Evolutionary conservation across 2,113 vertebrate genomes (phyloP), one percentile per base, ranked within the genome.

Genomic region (Salvelinus alpinus): DNA sequence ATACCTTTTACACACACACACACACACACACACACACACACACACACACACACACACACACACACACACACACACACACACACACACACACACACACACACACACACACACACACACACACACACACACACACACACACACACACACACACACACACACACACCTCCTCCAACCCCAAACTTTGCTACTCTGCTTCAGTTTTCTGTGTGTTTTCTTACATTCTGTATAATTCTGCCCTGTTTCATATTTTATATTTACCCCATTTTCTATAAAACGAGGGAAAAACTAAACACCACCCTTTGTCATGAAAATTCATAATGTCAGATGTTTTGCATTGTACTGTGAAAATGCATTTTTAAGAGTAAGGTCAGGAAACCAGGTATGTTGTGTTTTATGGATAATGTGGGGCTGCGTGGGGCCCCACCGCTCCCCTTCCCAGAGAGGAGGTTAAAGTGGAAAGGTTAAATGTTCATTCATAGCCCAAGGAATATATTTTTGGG

Each of bases 351-450:
- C 24, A 70, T 29, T 47, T 60, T 64, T 12, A 70, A 47, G 11
- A 22, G n/a, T 70, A 22, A 13, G 38, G 68, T 70, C 38, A 24
- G 68, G 9, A 25, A 54, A 48, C 20, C 38, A 47, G 44, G 68
- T 70, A 6, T 70, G 34, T 22, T 22, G n/a, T 66, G 25, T 70
- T 70, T 70, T 48, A 44, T 47, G 68, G 14, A 47, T 51, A 57
- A 70, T 66, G 70, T 82, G 77, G 81, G 85, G 85, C 84, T 80
- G 82, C 25, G 84, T 85, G 83, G 88, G 25, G 25, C 25, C 25
- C 24, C 24, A 24, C 24, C 38, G 9, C 38, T 44, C 68, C 78
- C 80, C 87, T 79, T 78, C 66, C 80, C 76, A 71, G 74, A 72
- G 77, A 75, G 71, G 78, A 66, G 74, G 75, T 27, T 85, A 67